Evolutionary conservation across 2,113 vertebrate species (phyloP), one percentile per base, ranked within the genome.

Genomic region (Rhinichthys klamathensis): DNA sequence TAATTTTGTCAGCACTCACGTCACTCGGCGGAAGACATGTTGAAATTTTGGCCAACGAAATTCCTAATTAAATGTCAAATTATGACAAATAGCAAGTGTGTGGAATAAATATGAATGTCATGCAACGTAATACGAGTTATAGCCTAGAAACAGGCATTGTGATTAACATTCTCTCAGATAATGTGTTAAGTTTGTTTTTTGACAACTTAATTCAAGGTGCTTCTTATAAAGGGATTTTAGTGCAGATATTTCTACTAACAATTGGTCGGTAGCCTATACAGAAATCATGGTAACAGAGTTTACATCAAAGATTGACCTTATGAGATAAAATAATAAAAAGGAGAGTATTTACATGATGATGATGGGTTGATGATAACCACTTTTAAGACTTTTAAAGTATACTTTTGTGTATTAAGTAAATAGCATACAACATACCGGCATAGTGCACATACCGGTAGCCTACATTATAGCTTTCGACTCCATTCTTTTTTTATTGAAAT

Each of bases 11-110:
- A 25, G 35, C 18, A 6, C 41, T 54, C 10, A 7, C 8, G 10
- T 80, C 78, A 80, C 25, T 11, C n/a, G 6, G 49, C 7, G 27
- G 32, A 67, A 23, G 61, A 18, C 15, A 76, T 67, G 79, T 32
- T 81, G 79, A 30, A 81, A 67, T 69, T 7, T 30, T 32, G 38
- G 11, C 18, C 3, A 7, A 63, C 1, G 63, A 10, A 9, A 21
- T 35, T 35, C 8, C 46, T 51, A 41, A 41, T 41, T 41, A 69
- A 81, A 81, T 65, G 80, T 81, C 80, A 80, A 6, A 67, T 46
- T 32, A 12, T 80, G n/a, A 63, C 78, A 65, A 65, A 80, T 46
- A 15, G 16, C 23, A n/a, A 25, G 32, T 5, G 18, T 63, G n/a
- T 46, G 21, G 1, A 32, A 27, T 63, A 25, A 78, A 56, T 23